These are phyloP conservation scores for Silurus aristotelis DNA, from an alignment of 2,797 vertebrate species.

Conservation along the genomic window DNA sequence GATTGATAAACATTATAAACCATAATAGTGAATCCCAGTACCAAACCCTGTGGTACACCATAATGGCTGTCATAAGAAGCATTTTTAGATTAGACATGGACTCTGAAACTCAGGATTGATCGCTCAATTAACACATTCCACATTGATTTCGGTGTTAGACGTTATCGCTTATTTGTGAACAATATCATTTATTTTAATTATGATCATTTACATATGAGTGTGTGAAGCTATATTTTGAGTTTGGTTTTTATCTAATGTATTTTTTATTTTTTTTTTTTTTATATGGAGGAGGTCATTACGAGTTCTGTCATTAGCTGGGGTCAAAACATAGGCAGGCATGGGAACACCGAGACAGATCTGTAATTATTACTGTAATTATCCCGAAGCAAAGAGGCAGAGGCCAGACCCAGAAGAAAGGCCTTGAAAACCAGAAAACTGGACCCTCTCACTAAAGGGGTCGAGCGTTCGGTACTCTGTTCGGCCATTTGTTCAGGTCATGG, in stretches of 20 bases:
- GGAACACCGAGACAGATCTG: neutral
- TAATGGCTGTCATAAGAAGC: neutral
- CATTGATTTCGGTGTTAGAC: too few species aligned
- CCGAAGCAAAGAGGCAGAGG: neutral
- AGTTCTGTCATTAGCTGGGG: neutral
- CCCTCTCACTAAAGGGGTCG: neutral
- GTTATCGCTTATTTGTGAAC: too few species aligned
- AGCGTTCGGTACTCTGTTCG: neutral
- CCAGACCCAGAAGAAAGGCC: neutral
- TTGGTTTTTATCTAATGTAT: neutral
- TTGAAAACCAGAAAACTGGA: neutral
- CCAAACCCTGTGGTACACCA: conserved; percentile 5
- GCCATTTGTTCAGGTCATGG: neutral
- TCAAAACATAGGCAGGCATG: neutral
- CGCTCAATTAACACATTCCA: too few species aligned
- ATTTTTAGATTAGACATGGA: neutral
- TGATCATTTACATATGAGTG: neutral
- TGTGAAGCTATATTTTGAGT: neutral
- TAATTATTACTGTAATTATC: neutral
- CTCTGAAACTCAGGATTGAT: too few species aligned
- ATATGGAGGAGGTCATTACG: too few species aligned
- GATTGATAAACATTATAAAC: neutral
- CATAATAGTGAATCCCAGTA: too few species aligned
- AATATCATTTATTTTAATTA: neutral
- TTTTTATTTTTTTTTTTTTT: neutral